Evolutionary conservation across 2,888 invertebrate genomes (phyloP).

Genomic region (Cremastinae sp.): DNA sequence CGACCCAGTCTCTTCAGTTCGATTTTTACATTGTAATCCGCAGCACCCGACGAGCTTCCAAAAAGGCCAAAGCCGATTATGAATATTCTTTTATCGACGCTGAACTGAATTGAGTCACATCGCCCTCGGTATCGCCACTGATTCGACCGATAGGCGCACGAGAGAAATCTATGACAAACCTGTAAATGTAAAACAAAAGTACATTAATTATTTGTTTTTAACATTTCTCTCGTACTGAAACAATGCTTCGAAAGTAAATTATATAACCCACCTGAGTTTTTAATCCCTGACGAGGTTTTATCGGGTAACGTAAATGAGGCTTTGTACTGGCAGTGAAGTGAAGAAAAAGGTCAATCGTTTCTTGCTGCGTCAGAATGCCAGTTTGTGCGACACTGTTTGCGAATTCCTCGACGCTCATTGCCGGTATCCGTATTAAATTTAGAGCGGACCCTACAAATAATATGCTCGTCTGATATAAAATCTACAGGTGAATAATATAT

Average conservation of each 20-base stretch:
- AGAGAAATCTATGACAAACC: slow-evolving; percentile 97
- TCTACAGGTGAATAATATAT: too few relatives aligned
- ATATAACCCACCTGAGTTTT: slow-evolving; percentile 88
- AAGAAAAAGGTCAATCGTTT: slow-evolving; percentile 96
- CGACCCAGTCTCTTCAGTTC: slow-evolving; percentile 94
- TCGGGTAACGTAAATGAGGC: slow-evolving; percentile 90
- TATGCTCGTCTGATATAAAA: slow-evolving; percentile 16
- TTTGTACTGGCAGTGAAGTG: slow-evolving; percentile 95
- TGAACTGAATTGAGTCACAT: slow-evolving; percentile 98
- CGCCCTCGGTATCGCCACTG: slow-evolving; percentile 98
- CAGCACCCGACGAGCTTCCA: slow-evolving; percentile 97
- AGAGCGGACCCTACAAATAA: slow-evolving; percentile 82
- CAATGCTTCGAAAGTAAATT: background rate
- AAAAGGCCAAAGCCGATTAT: slow-evolving; percentile 97
- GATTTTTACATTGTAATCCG: slow-evolving; percentile 96
- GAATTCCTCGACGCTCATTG: slow-evolving; percentile 96
- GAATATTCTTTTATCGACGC: slow-evolving; percentile 96
- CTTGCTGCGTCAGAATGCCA: slow-evolving; percentile 94
- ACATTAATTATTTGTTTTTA: background rate
- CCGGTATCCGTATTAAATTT: slow-evolving; percentile 94
- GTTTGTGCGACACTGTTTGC: slow-evolving; percentile 97
- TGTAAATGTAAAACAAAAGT: slow-evolving; percentile 77
- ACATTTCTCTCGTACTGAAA: background rate
- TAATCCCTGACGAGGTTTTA: slow-evolving; percentile 91
- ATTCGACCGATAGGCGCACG: slow-evolving; percentile 97